Evolutionary conservation across 2,113 vertebrate species (phyloP), one percentile per base, ranked within the genome.

Genomic region (Zosterops lateralis): DNA sequence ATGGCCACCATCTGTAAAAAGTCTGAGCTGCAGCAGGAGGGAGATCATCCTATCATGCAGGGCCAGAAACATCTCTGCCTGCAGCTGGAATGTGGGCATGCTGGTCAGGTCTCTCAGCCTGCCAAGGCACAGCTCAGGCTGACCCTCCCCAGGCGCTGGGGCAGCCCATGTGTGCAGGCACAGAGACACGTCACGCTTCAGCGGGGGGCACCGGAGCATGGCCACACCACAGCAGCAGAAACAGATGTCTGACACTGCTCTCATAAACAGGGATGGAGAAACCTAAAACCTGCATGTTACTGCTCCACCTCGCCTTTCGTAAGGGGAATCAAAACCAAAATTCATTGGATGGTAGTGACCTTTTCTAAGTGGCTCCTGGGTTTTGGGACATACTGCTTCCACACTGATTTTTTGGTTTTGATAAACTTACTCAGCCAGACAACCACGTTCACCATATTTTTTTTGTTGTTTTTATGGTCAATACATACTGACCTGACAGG

Each of bases 201-300:
- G 64, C 24, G 28, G 6, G 54, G 38, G 36, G 75, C 93, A 80
- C 80, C 3, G 0, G 54, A 34, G 76, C 94, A 15, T 16, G 76
- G 84, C 93, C 40, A 29, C 48, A 56, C 57, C 61, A 7, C 3
- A 5, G 61, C 92, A 5, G 58, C 92, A 74, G 17, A 95, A 90
- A 87, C 92, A 95, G 84, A 60, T 84, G 95, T 67, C 36, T 81
- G 58, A 93, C 20, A 51, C 64, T 28, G 3, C 38, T 19, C 61
- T 78, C 58, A 57, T 4, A 67, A 91, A 96, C 76, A 91, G 29
- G 15, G 2, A 48, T 4, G 34, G 70, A 64, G 81, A 91, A 38
- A 74, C 51, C 29, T 56, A 9, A 90, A 79, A 47, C 14, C 26
- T 31, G 17, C 20, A 21, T 8, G 2, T 20, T 68, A 28, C 19